Evolutionary conservation across 2,113 vertebrate species (phyloP).

Genomic region (Heterocephalus glaber): DNA sequence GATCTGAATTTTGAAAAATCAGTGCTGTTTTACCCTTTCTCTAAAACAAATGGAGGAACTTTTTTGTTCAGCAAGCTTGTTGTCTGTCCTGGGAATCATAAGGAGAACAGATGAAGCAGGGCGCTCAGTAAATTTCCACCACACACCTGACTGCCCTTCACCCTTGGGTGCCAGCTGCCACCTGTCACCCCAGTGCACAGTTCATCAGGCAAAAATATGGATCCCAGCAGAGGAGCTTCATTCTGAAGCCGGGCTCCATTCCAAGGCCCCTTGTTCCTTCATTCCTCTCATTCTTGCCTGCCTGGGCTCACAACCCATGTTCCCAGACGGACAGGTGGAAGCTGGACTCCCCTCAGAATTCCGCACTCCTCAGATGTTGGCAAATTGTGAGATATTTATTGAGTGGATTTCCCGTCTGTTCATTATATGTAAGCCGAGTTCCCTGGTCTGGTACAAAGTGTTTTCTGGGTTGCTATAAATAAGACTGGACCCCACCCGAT

Average conservation of each 20-base stretch:
- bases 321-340: neutral
- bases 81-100: neutral
- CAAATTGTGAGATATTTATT: neutral
- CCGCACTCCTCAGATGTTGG: neutral
- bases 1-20: neutral
- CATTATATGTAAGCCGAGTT: neutral
- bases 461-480: conserved; percentile 27
- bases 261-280: conserved; percentile 41
- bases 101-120: neutral
- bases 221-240: neutral
- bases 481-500: neutral
- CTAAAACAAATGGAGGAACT: neutral
- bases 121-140: conserved; percentile 74
- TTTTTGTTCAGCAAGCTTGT: neutral
- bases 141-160: conserved; percentile 43
- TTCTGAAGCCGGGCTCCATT: conserved; percentile 49
- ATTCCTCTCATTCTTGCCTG: conserved; percentile 69
- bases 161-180: neutral
- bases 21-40: neutral
- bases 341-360: neutral
- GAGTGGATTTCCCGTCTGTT: neutral
- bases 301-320: conserved; percentile 44
- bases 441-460: neutral
- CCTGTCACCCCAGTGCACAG: neutral
- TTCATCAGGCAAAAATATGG: neutral